Conservation (phyloP, 1,140 invertebrate genomes). For the Microvelia longipes region DNA sequence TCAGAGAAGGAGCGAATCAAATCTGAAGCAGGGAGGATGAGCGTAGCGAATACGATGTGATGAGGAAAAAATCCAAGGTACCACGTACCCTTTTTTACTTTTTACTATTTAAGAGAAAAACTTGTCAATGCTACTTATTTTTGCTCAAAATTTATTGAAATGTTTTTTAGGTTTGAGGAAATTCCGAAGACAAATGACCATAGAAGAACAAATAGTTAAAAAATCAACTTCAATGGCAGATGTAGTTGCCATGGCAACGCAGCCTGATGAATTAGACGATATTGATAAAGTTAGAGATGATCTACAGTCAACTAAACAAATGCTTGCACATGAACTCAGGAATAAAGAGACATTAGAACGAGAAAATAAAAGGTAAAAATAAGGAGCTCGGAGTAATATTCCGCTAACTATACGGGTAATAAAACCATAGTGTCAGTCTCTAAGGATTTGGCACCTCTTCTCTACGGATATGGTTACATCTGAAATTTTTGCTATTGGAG, state of each 20-base stretch:
- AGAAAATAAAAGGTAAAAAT: conserved; percentile 52
- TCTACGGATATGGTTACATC: no score
- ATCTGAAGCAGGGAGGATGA: no score
- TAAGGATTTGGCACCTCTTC: no score
- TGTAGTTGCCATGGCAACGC: conserved; percentile 36
- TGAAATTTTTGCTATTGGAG: no score
- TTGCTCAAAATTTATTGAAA: neutral
- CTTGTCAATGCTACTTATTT: neutral
- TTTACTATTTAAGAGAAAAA: neutral
- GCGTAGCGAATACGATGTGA: no score
- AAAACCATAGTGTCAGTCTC: no score
- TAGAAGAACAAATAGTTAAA: conserved; percentile 63
- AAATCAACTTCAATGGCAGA: conserved; percentile 55
- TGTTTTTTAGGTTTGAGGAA: conserved; percentile 49
- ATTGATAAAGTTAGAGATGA: conserved; percentile 77
- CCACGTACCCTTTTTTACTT: no score
- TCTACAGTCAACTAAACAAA: conserved; percentile 77
- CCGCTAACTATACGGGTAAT: no score
- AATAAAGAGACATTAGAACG: conserved; percentile 72
- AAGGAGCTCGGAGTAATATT: no score
- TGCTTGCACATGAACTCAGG: conserved; percentile 67
- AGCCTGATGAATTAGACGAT: conserved; percentile 56
- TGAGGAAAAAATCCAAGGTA: no score
- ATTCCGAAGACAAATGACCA: conserved; percentile 71
- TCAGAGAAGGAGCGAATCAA: no score